Base-by-base conservation (phyloP, 2,797 vertebrate genomes). In the Cyclopterus lumpus region DNA sequence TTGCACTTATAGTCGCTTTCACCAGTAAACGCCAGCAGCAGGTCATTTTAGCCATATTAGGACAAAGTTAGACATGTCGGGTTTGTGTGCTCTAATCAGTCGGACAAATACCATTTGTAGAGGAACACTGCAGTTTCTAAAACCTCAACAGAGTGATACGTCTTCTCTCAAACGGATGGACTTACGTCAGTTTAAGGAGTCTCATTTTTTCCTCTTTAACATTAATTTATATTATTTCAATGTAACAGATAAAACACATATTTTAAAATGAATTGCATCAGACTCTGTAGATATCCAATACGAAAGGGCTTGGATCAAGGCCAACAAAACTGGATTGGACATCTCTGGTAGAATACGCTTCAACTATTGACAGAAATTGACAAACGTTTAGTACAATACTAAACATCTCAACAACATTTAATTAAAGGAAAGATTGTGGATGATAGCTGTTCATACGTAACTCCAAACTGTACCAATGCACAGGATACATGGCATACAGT, bases 331-430 rank as follows among this genome's bases (percentile, higher is more conserved):
- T 44, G 15, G 38, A 46, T n/a, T 1, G n/a, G 20, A 9, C 26
- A 57, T 44, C 8, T 28, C 9, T 3, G 15, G 11, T 24, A 38
- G 40, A 3, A 36, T 16, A 63, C 65, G 64, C 64, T 68, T 78
- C 70, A 57, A 62, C 76, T 88, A 84, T 73, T 78, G 83, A 91
- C 73, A 71, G 60, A 34, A 73, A 85, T 86, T 88, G 84, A 87
- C 89, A 87, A 66, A 54, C 79, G 81, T 82, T 73, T 51, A 83
- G 40, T 34, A 18, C 20, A 16, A 48, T 80, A 61, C 77, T 81
- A 83, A 81, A 79, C 89, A 78, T 84, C 80, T 84, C 18, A 59
- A 57, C 59, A 81, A 79, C 78, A 84, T 87, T 85, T 77, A 88
- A 90, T 86, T 80, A 73, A 86, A 79, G 48, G 60, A 67, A 75